Percentiles rank a stretch among this genome's conserved stretches.
phyloP scores from a whole-genome alignment of 2,797 vertebrate species.

The Dendrocincla tyrannina region DNA sequence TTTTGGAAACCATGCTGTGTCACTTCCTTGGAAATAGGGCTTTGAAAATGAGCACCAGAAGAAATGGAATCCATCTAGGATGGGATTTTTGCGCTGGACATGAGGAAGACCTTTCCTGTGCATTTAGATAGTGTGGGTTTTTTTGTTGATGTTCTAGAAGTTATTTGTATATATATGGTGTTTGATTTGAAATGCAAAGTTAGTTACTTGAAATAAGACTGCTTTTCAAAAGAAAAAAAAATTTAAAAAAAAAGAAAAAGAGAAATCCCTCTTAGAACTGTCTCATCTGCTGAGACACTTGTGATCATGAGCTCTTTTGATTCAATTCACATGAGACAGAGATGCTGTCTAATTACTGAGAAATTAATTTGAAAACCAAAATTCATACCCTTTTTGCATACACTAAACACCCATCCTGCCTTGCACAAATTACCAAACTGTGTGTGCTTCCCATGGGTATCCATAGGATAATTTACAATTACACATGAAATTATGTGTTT shows the following conservation, averaged over 20 bases:
- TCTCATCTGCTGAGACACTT: background rate
- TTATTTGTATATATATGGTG: background rate
- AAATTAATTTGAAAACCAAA: conserved; percentile 17
- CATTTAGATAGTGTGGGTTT: background rate
- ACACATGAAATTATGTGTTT: background rate
- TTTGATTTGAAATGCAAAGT: background rate
- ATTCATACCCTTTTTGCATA: background rate
- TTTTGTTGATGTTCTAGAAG: background rate
- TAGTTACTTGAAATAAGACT: background rate
- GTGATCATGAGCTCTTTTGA: conserved; percentile 27
- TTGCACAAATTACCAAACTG: background rate
- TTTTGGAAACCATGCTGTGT: background rate
- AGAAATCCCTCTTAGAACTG: background rate
- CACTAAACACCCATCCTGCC: background rate
- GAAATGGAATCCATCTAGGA: background rate
- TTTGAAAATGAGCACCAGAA: background rate
- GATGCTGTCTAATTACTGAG: conserved; percentile 10
- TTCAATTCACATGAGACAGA: conserved; percentile 25
- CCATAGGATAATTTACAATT: background rate
- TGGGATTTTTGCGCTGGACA: background rate
- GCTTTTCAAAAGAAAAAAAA: background rate
- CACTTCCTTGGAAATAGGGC: background rate
- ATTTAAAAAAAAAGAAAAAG: background rate
- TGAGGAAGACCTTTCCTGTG: background rate
- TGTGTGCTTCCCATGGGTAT: background rate